These are phyloP conservation scores for Cheilosia pagana DNA, from an alignment of 2,888 invertebrate species.

Conservation along the genomic window DNA sequence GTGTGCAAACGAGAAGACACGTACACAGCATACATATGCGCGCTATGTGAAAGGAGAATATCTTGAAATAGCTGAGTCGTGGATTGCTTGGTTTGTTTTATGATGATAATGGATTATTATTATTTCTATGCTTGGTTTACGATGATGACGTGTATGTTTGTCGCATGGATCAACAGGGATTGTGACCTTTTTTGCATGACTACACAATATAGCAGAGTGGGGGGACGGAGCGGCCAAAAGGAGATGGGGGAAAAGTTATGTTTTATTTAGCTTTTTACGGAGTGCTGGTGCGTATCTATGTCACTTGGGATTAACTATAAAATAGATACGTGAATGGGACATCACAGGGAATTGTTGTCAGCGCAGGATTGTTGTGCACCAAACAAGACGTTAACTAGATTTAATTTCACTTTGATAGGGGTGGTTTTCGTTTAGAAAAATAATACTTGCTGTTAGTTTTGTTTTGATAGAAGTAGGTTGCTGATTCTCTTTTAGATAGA, in stretches of 20 bases:
- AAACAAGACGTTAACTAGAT: constrained; percentile 34
- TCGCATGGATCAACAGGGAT: constrained; percentile 55
- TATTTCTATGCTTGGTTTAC: constrained; percentile 56
- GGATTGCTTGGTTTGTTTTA: constrained; percentile 61
- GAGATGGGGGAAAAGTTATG: neutral
- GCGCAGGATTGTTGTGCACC: neutral
- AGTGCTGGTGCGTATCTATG: constrained; percentile 38
- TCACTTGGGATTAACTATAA: constrained; percentile 41
- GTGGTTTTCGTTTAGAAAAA: neutral
- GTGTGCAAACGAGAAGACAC: constrained; percentile 18
- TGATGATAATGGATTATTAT: constrained; percentile 67
- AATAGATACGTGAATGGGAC: constrained; percentile 33
- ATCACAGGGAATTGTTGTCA: constrained; percentile 10
- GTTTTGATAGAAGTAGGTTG: too few relatives aligned
- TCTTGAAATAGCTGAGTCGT: constrained; percentile 34
- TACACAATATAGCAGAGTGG: neutral
- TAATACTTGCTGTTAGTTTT: neutral
- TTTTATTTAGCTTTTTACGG: constrained; percentile 43
- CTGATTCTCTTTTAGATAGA: too few relatives aligned
- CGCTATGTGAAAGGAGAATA: neutral
- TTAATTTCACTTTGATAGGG: constrained; percentile 40
- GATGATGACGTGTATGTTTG: constrained; percentile 58
- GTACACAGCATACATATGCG: neutral
- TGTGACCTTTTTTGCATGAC: constrained; percentile 37
- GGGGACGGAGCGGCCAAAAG: neutral